Percentiles rank a stretch among this genome's conserved stretches.
phyloP scores from a whole-genome alignment of 1,140 invertebrate species.

The Coelopa frigida region DNA sequence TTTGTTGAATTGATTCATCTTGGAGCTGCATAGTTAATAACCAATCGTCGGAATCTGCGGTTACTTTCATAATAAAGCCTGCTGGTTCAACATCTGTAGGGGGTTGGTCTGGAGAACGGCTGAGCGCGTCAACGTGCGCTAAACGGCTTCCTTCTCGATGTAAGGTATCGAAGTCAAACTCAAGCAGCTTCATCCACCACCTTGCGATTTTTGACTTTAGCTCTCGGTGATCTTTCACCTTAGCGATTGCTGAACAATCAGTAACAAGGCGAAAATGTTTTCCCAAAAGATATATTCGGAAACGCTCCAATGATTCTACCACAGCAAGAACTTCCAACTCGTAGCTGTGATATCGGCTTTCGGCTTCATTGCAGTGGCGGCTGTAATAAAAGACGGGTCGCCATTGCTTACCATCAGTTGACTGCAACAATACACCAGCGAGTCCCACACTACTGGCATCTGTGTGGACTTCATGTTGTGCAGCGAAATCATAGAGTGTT shows the following conservation, averaged over 20 bases:
- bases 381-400: constrained; percentile 16
- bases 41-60: too few relatives aligned
- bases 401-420: neutral
- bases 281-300: constrained; percentile 37
- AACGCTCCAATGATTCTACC: constrained; percentile 10
- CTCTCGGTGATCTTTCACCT: constrained; percentile 27
- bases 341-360: constrained; percentile 33
- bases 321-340: constrained; percentile 21
- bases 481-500: neutral
- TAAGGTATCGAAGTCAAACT: constrained; percentile 1
- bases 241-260: constrained; percentile 33
- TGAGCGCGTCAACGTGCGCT: too few relatives aligned
- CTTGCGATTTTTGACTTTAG: constrained; percentile 25
- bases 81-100: too few relatives aligned
- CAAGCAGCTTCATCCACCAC: constrained; percentile 4
- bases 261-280: constrained; percentile 39
- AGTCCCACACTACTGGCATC: constrained; percentile 28
- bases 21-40: too few relatives aligned
- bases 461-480: constrained; percentile 17
- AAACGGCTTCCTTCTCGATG: too few relatives aligned
- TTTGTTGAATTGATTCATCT: too few relatives aligned
- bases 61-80: too few relatives aligned
- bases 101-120: too few relatives aligned
- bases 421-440: constrained; percentile 28
- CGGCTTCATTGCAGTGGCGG: constrained; percentile 11